phyloP scores from a whole-genome alignment of 2,113 vertebrate genomes.

The Megatriorchis doriae region DNA sequence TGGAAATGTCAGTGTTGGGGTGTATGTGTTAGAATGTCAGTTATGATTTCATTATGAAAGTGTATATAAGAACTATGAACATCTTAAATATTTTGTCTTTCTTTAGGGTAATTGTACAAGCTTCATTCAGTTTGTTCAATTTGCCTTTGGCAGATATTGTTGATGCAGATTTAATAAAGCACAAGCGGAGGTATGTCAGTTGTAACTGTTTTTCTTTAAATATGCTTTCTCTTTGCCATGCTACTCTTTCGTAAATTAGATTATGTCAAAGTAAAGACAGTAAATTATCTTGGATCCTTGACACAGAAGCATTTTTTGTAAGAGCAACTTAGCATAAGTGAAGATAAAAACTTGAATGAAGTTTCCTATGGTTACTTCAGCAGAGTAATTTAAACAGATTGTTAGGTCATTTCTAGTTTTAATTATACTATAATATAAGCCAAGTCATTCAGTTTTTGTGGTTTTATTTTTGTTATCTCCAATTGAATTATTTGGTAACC shows the following conservation, averaged over 20 bases:
- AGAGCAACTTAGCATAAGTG: not conserved
- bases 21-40: not conserved
- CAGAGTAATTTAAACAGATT: not conserved
- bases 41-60: not conserved
- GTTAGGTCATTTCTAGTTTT: not conserved
- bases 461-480: not conserved
- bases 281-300: not conserved
- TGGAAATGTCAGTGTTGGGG: not conserved
- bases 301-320: not conserved
- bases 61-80: not conserved
- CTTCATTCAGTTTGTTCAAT: slow-evolving; percentile 86
- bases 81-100: slow-evolving; percentile 31
- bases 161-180: slow-evolving; percentile 81
- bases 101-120: slow-evolving; percentile 81
- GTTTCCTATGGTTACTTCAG: not conserved
- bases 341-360: not conserved
- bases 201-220: not conserved
- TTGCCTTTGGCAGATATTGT: slow-evolving; percentile 88
- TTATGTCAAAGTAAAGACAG: not conserved
- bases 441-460: not conserved
- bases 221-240: not conserved
- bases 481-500: not conserved
- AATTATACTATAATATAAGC: not conserved
- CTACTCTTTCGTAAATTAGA: not conserved
- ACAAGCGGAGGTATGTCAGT: slow-evolving; percentile 80